Evolutionary conservation across 2,888 invertebrate genomes (phyloP).

Genomic region (Drosophila lacicola): DNA sequence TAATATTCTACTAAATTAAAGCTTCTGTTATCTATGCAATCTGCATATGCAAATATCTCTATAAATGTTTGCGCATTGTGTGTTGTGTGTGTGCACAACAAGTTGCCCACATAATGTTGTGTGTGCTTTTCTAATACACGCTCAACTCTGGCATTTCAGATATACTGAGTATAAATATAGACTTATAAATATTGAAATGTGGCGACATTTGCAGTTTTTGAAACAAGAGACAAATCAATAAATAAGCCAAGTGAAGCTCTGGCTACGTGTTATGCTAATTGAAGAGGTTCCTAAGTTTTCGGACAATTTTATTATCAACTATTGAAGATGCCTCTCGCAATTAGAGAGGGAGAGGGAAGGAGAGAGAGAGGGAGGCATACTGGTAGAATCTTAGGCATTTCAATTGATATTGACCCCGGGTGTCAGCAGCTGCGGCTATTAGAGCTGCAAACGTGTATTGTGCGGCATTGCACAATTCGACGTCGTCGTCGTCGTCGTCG

Average conservation of each 20-base stretch:
- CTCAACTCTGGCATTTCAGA: slow-evolving; percentile 76
- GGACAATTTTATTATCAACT: slow-evolving; percentile 55
- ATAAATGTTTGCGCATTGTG: neutral
- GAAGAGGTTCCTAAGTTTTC: slow-evolving; percentile 38
- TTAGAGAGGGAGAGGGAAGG: no score
- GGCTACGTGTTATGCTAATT: slow-evolving; percentile 74
- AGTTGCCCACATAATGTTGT: slow-evolving; percentile 44
- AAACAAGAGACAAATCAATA: slow-evolving; percentile 60
- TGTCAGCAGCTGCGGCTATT: slow-evolving; percentile 34
- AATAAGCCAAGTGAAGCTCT: slow-evolving; percentile 54
- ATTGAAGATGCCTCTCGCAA: no score
- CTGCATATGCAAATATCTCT: no score
- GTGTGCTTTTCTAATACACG: slow-evolving; percentile 15
- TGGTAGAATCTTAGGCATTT: slow-evolving; percentile 27
- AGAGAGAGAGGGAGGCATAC: neutral
- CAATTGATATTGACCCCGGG: slow-evolving; percentile 40
- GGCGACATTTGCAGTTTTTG: slow-evolving; percentile 44
- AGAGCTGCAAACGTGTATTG: slow-evolving; percentile 55
- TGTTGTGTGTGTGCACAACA: slow-evolving; percentile 44
- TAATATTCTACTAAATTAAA: no score
- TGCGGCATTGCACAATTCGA: slow-evolving; percentile 56
- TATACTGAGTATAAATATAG: slow-evolving; percentile 33
- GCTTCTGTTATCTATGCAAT: no score
- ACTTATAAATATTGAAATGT: slow-evolving; percentile 57
- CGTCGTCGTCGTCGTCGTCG: slow-evolving; percentile 8